These are phyloP conservation scores for Hippoglossus hippoglossus DNA, from an alignment of 2,797 vertebrate genomes.

Conservation along the genomic window DNA sequence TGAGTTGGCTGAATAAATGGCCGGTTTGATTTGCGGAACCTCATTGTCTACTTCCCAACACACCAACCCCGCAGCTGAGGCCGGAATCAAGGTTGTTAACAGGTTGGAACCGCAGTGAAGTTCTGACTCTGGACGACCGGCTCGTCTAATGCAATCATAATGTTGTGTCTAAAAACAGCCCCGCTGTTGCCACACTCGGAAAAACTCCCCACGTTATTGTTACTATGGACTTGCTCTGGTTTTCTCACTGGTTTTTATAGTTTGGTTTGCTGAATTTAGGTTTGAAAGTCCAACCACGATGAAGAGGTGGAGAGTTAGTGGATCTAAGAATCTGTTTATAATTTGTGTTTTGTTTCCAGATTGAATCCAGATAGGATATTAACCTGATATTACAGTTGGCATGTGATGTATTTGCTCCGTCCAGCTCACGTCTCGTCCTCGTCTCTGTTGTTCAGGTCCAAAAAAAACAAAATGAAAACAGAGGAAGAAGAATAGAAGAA, in stretches of 20 bases:
- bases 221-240: conserved; percentile 12
- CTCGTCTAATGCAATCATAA: conserved; percentile 54
- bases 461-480: no score
- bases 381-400: no score
- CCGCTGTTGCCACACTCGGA: conserved; percentile 44
- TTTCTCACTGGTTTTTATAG: conserved; percentile 36
- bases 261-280: conserved; percentile 18
- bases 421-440: no score
- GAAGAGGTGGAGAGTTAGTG: neutral
- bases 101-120: conserved; percentile 28
- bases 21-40: conserved; percentile 31
- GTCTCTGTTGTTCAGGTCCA: no score
- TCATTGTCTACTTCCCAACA: conserved; percentile 33
- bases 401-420: no score
- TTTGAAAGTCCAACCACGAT: conserved; percentile 21
- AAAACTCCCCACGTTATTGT: conserved; percentile 19
- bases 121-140: conserved; percentile 47
- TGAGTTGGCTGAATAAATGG: conserved; percentile 43
- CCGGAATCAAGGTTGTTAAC: conserved; percentile 20
- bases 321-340: neutral
- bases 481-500: no score
- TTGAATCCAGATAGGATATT: no score
- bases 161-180: conserved; percentile 44
- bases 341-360: no score
- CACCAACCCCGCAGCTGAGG: conserved; percentile 17